Evolutionary conservation across 2,888 invertebrate genomes (phyloP), one percentile per base, ranked within the genome.

Genomic region (Lottia gigantea): DNA sequence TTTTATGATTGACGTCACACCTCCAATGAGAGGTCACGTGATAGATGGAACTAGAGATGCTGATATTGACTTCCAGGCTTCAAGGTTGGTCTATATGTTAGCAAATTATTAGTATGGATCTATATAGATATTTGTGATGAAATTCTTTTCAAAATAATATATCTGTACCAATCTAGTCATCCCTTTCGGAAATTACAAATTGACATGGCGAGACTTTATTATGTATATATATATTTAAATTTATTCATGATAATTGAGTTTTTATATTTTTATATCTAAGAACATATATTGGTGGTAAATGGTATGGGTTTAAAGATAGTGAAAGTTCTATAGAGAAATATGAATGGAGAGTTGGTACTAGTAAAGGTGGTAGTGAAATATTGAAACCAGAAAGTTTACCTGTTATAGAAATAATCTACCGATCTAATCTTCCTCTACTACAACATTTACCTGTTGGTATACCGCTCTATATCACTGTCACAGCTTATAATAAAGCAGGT

Each of bases 261-360:
- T n/a, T n/a, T n/a, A n/a, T n/a, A n/a, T n/a, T n/a, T n/a, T n/a
- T n/a, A n/a, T n/a, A n/a, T n/a, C n/a, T 74, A n/a, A n/a, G n/a
- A n/a, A n/a, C n/a, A n/a, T n/a, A n/a, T 46, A 16, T 82, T 16
- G 78, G 75, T 1, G 76, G 76, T 55, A 66, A 75, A 63, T 80
- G 78, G 79, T 71, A 71, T 65, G 78, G 82, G 15, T 82, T 82
- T 71, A 61, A 67, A 25, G 82, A 82, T 62, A 74, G 78, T 4
- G 76, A 80, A 62, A 79, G 79, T n/a, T 76, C 74, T n/a, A 70
- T 82, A 45, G 73, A 72, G 1, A 68, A 75, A 31, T 80, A 76
- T 46, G 70, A 71, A 12, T 82, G 82, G 82, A 64, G 77, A 31
- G 76, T 76, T 46, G 82, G 82, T n/a, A 80, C 76, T 23, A 64